Evolutionary conservation across 2,113 vertebrate genomes (phyloP).

Genomic region (Psilopsiagon aymara): DNA sequence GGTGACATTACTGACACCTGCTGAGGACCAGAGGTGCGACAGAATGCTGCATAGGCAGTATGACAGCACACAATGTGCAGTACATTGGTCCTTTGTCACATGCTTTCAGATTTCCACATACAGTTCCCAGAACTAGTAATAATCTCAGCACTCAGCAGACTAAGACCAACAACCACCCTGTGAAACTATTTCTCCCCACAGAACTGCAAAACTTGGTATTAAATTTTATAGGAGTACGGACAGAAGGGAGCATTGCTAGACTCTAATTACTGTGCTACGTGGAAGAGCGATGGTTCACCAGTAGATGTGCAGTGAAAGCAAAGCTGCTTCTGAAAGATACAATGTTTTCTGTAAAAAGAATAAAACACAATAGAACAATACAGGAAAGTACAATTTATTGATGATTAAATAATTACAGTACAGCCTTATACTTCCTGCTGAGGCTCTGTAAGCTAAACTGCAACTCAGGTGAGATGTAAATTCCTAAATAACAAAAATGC

Average conservation of each 20-base stretch:
- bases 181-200: not conserved
- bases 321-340: not conserved
- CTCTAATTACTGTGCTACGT: not conserved
- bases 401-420: slow-evolving; percentile 22
- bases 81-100: fast-evolving
- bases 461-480: slow-evolving; percentile 6
- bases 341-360: not conserved
- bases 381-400: slow-evolving; percentile 6
- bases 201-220: not conserved
- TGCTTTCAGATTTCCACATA: not conserved
- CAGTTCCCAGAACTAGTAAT: not conserved
- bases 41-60: fast-evolving
- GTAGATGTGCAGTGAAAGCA: not conserved
- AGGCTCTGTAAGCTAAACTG: slow-evolving; percentile 19
- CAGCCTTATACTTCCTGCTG: not conserved
- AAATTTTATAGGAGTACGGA: not conserved
- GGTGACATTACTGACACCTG: not conserved
- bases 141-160: not conserved
- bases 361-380: not conserved
- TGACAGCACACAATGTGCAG: fast-evolving
- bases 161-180: not conserved
- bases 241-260: not conserved
- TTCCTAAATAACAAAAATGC: slow-evolving; percentile 26
- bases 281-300: not conserved
- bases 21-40: fast-evolving